Evolutionary conservation across 53 echinoderm and acorn worm genomes (phyloP).

Genomic region (Mesocentrotus franciscanus): DNA sequence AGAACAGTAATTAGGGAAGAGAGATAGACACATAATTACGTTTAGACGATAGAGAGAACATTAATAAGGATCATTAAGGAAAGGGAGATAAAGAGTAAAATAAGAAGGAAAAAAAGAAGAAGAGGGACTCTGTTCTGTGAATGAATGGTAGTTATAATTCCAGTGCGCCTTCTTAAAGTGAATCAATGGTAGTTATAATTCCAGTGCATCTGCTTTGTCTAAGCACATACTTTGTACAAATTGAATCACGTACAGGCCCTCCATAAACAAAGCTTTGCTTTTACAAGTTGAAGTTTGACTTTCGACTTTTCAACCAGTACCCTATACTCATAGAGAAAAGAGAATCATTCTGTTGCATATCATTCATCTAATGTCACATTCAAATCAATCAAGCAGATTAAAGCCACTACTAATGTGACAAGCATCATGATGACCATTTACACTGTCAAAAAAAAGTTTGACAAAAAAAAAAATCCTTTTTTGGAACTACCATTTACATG

Average conservation of each 20-base stretch:
- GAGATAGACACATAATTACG: too few relatives aligned
- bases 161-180: neutral
- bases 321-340: neutral
- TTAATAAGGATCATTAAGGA: too few relatives aligned
- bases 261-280: neutral
- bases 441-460: neutral
- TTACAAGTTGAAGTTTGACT: neutral
- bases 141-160: too few relatives aligned
- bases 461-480: too few relatives aligned
- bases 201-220: neutral
- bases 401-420: neutral
- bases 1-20: too few relatives aligned
- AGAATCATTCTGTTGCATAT: neutral
- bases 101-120: too few relatives aligned
- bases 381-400: conserved; percentile 17
- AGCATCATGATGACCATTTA: neutral
- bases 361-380: neutral
- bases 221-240: neutral
- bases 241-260: neutral
- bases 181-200: too few relatives aligned
- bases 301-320: neutral
- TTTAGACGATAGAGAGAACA: too few relatives aligned
- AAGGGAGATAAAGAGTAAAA: too few relatives aligned
- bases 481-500: too few relatives aligned
- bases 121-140: too few relatives aligned